Evolutionary conservation across 2,113 vertebrate species (phyloP), one percentile per base, ranked within the genome.

Genomic region (Camelus bactrianus): DNA sequence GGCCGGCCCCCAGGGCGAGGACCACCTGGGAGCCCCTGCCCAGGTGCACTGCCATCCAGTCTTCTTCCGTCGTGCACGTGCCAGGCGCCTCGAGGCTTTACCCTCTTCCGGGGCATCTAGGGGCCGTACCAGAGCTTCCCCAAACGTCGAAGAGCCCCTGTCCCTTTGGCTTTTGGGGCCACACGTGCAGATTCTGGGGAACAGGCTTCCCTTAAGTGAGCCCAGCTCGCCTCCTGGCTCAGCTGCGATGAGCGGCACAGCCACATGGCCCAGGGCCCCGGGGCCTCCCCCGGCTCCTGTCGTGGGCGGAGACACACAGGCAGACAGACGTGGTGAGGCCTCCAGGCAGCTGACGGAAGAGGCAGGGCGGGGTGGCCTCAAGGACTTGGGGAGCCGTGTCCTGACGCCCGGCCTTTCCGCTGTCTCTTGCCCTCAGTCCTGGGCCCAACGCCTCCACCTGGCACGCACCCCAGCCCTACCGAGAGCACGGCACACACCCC

Each of bases 401-500:
- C 79, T 28, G 8, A 4, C 0, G 8, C n/a, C 19, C 0, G 69
- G 7, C 32, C 32, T 7, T 8, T 32, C 35, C 5, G 5, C 77
- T n/a, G 38, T 42, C 50, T 50, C 52, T 60, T 80, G 9, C 32
- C 80, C 60, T 16, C 80, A 96, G 96, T 14, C 0, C 2, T 20
- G 35, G 96, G 42, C 60, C 92, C 92, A 0, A 38, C 13, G 8
- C 12, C 0, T 0, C 5, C 30, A 0, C 35, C 72, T 0, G 0
- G 38, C 54, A 65, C 48, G 0, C 11, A 0, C 13, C 26, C 16
- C 30, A 10, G 35, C 14, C 20, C 52, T 0, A 2, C 67, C 19
- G 4, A 17, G 28, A 92, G 52, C 60, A 54, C 16, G 0, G 20
- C 0, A 2, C 52, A 1, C 42, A 2, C 70, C 0, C 10, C 2